Conservation (phyloP, 2,888 invertebrate species). For the Pogonocherus hispidulus region DNA sequence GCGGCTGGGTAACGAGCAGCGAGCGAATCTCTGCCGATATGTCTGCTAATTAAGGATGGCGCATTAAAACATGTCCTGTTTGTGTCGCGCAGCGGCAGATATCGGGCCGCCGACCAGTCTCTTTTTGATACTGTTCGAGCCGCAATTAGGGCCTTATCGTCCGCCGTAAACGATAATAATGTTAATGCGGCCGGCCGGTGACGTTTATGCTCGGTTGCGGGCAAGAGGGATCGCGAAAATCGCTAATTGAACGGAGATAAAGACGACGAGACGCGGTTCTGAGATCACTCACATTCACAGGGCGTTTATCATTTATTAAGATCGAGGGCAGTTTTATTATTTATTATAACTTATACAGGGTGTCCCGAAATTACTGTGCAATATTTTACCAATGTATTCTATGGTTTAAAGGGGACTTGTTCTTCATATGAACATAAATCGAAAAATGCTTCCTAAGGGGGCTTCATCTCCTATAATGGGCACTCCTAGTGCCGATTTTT, state of each 20-base stretch:
- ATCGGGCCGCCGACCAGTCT: slow-evolving; percentile 42
- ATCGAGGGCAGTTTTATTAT: no score
- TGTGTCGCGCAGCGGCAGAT: slow-evolving; percentile 37
- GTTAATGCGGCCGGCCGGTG: slow-evolving; percentile 45
- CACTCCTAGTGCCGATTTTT: no score
- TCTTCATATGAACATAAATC: no score
- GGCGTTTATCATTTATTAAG: no score
- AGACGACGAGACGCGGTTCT: slow-evolving; percentile 1
- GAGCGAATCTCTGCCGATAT: slow-evolving; percentile 43
- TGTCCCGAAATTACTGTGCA: no score
- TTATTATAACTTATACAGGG: no score
- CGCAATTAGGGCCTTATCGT: slow-evolving; percentile 53
- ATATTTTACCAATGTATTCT: no score
- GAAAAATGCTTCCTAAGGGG: no score
- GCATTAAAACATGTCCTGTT: slow-evolving; percentile 42
- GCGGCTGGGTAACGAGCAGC: slow-evolving; percentile 36
- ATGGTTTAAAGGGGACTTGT: no score
- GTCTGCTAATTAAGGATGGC: slow-evolving; percentile 51
- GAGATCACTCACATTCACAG: no score
- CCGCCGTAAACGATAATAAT: slow-evolving; percentile 49
- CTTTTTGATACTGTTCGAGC: slow-evolving; percentile 47
- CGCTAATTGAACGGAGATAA: slow-evolving; percentile 34
- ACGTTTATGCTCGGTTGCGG: slow-evolving; percentile 42
- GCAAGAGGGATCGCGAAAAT: slow-evolving; percentile 31
- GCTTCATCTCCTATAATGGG: no score